Conservation (phyloP, 2,797 vertebrate genomes). For the Eutrigla gurnardus region DNA sequence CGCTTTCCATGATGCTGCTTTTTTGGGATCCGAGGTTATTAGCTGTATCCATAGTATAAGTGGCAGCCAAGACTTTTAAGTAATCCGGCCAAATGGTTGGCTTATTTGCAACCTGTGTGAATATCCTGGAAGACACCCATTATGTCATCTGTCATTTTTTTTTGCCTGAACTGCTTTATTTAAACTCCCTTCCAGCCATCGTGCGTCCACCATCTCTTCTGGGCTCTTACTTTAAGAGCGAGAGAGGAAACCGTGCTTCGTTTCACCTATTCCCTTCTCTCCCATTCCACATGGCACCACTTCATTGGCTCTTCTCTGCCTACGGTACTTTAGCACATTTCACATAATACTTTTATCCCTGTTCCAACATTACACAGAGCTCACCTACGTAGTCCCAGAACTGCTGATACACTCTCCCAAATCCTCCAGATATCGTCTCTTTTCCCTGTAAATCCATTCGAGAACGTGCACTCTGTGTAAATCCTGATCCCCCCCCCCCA, state of each 20-base stretch:
- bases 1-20: too few species aligned
- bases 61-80: background rate
- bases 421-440: slow-evolving; percentile 65
- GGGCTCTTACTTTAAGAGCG: slow-evolving; percentile 13
- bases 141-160: slow-evolving; percentile 3
- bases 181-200: slow-evolving; percentile 19
- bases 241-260: slow-evolving; percentile 37
- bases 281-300: slow-evolving; percentile 46
- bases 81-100: background rate
- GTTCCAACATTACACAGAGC: slow-evolving; percentile 59
- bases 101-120: background rate
- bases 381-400: slow-evolving; percentile 57
- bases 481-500: slow-evolving; percentile 45
- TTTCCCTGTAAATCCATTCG: slow-evolving; percentile 53
- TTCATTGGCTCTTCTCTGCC: slow-evolving; percentile 51
- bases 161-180: slow-evolving; percentile 11
- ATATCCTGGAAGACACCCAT: slow-evolving; percentile 4
- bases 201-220: slow-evolving; percentile 1
- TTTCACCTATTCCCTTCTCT: slow-evolving; percentile 34
- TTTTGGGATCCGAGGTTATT: too few species aligned
- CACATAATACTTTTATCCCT: slow-evolving; percentile 70
- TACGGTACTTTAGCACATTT: slow-evolving; percentile 58
- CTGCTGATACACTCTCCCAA: slow-evolving; percentile 50
- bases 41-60: too few species aligned
- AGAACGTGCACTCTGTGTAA: slow-evolving; percentile 53